A percentile compares a stretch with the other conserved stretches of the same genome.
These are phyloP conservation scores for Doris montereyensis DNA, from an alignment of 2,888 invertebrate species.

Conservation along the genomic window DNA sequence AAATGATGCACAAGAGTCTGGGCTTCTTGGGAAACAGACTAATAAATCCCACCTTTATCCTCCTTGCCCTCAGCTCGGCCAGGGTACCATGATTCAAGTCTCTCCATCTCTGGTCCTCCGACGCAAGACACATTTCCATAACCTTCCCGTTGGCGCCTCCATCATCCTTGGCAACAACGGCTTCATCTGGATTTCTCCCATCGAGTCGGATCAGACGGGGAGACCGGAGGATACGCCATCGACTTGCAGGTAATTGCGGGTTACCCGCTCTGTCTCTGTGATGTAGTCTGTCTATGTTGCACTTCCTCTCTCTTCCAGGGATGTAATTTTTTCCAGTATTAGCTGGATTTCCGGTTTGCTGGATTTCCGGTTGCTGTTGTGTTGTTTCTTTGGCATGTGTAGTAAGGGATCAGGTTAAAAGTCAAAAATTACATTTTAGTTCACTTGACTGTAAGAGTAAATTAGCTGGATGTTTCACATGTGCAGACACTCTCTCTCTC, in stretches of 20 bases:
- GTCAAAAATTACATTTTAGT: no score
- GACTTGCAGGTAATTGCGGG: constrained; percentile 78
- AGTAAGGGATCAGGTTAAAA: no score
- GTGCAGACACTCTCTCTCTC: no score
- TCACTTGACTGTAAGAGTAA: no score
- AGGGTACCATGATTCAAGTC: constrained; percentile 91
- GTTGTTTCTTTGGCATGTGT: no score
- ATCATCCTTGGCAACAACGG: constrained; percentile 97
- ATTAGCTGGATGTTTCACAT: no score
- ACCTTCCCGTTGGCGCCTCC: constrained; percentile 90
- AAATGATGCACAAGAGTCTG: no score
- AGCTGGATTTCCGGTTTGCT: no score
- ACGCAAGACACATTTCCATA: constrained; percentile 96
- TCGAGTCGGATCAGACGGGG: constrained; percentile 76
- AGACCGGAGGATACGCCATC: constrained; percentile 81
- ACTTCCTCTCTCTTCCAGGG: background rate
- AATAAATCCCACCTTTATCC: no score
- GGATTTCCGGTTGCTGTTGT: no score
- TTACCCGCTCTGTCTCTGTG: background rate
- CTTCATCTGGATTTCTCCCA: constrained; percentile 92
- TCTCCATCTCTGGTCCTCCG: constrained; percentile 92
- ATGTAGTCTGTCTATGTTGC: background rate
- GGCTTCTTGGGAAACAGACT: no score
- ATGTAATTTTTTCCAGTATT: background rate
- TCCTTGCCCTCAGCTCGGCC: constrained; percentile 77